phyloP scores from a whole-genome alignment of 2,113 vertebrate species.

The Cyprinodon variegatus region DNA sequence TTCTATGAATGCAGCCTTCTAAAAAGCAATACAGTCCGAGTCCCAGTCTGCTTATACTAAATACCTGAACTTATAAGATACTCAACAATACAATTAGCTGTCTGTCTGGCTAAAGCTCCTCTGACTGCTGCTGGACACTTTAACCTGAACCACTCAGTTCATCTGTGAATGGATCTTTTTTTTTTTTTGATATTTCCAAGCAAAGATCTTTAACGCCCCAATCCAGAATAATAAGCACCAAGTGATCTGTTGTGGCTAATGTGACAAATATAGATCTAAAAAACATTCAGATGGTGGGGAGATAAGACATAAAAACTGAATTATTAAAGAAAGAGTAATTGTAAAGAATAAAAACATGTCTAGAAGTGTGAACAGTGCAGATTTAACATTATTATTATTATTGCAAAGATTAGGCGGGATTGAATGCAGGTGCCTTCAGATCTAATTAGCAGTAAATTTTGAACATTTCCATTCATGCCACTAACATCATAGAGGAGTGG shows the following conservation, averaged over 20 bases:
- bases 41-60: background rate
- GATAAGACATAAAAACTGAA: conserved; percentile 10
- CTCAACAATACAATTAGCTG: conserved; percentile 8
- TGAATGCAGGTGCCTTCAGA: conserved; percentile 19
- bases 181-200: conserved; percentile 9
- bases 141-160: conserved; percentile 43
- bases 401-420: conserved; percentile 30
- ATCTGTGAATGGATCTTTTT: background rate
- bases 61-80: conserved; percentile 9
- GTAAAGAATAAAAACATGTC: conserved; percentile 25
- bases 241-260: conserved; percentile 29
- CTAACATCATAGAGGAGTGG: conserved; percentile 53
- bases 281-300: conserved; percentile 26
- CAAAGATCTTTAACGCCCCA: conserved; percentile 12
- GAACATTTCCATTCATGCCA: conserved; percentile 44
- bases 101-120: background rate
- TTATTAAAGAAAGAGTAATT: conserved; percentile 15
- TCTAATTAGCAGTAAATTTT: conserved; percentile 23
- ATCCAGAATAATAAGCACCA: conserved; percentile 16
- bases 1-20: background rate
- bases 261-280: conserved; percentile 9
- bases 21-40: background rate
- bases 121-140: conserved; percentile 10
- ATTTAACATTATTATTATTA: conserved; percentile 16
- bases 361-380: conserved; percentile 10